Percentiles rank a stretch among this genome's conserved stretches.
phyloP scores from a whole-genome alignment of 2,888 invertebrate genomes.

The Drosophila anomelani region DNA sequence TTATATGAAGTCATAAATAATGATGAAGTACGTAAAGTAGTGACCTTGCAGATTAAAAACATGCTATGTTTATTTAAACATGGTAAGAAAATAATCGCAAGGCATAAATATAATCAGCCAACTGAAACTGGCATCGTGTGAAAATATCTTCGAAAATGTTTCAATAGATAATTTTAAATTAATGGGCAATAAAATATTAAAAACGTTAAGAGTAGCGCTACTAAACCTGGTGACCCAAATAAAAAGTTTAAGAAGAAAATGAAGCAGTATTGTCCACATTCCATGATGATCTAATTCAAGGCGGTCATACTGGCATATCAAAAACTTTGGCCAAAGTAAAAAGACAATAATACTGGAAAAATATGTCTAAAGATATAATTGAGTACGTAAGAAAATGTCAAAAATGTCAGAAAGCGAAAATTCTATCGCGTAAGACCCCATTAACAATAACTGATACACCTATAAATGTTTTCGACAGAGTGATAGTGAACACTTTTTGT shows the following conservation, averaged over 20 bases:
- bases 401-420: no score
- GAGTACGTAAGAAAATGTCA: not conserved
- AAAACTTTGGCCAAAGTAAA: not conserved
- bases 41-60: no score
- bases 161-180: not conserved
- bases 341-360: not conserved
- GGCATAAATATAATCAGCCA: not conserved
- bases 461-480: no score
- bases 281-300: no score
- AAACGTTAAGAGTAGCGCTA: not conserved
- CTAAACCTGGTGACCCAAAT: slow-evolving; percentile 1
- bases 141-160: slow-evolving; percentile 3
- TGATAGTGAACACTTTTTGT: no score
- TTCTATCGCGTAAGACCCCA: no score
- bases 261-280: not conserved
- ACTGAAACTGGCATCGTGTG: not conserved
- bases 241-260: not conserved
- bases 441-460: no score
- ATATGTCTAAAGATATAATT: not conserved
- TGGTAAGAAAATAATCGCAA: no score
- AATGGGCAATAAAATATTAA: not conserved
- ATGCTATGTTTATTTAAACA: no score
- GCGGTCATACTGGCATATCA: no score
- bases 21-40: no score
- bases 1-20: no score